A percentile compares a stretch with the other conserved stretches of the same genome.
These are phyloP conservation scores for Solenopsis fugax DNA, from an alignment of 1,140 invertebrate species.

Conservation along the genomic window DNA sequence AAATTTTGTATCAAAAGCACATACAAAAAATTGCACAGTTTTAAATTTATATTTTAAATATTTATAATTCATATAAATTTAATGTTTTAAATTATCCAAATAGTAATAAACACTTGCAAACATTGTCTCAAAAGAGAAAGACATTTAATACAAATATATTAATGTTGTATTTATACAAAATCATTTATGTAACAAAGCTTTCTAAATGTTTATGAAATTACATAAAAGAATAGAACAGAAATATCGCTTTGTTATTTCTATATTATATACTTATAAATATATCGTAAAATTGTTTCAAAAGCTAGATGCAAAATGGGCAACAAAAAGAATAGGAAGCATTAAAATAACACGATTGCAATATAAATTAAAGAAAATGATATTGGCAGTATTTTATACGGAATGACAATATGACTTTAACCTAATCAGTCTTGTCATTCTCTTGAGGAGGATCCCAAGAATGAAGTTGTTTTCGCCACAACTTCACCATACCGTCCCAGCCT, in stretches of 20 bases:
- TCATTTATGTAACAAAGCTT: neutral
- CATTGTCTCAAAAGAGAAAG: neutral
- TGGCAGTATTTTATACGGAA: constrained; percentile 44
- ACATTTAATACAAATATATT: constrained; percentile 17
- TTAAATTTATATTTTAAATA: constrained; percentile 7
- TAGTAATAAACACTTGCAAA: constrained; percentile 1
- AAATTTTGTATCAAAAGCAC: constrained; percentile 30
- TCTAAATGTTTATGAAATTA: constrained; percentile 23
- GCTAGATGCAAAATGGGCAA: neutral
- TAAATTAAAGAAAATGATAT: constrained; percentile 51
- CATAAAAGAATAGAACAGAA: constrained; percentile 9
- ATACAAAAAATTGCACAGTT: constrained; percentile 54
- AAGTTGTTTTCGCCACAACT: constrained; percentile 94
- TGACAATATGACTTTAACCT: constrained; percentile 35
- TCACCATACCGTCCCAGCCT: constrained; percentile 96
- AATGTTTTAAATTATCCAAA: neutral
- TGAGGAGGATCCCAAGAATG: constrained; percentile 93
- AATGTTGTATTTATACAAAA: constrained; percentile 21
- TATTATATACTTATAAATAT: constrained; percentile 11
- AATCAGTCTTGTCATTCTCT: constrained; percentile 70
- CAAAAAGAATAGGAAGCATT: neutral
- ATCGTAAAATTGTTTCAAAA: constrained; percentile 46
- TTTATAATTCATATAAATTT: neutral
- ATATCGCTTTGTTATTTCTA: neutral
- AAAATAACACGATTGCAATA: constrained; percentile 34